Evolutionary conservation across 2,797 vertebrate genomes (phyloP).

Genomic region (Pseudomugil tenellus): DNA sequence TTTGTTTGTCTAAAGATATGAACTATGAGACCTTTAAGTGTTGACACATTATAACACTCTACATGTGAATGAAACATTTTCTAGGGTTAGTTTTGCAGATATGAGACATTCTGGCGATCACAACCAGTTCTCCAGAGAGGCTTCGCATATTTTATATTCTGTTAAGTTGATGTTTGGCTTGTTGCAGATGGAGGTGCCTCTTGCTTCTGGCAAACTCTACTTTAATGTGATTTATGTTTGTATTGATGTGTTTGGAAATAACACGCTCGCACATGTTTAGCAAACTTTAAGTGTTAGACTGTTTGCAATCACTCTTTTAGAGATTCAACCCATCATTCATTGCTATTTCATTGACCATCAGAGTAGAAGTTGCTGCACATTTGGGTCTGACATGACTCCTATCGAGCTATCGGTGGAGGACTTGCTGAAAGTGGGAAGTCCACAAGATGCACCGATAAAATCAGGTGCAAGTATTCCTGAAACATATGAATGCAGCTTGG

Average conservation of each 20-base stretch:
- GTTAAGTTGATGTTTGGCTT: slow-evolving; percentile 31
- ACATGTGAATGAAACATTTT: neutral
- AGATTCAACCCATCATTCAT: slow-evolving; percentile 8
- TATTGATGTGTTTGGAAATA: slow-evolving; percentile 28
- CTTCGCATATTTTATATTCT: slow-evolving; percentile 14
- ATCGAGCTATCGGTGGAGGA: neutral
- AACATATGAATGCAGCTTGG: neutral
- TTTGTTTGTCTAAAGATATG: no score
- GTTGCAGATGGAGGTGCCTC: slow-evolving; percentile 9
- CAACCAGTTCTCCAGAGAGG: neutral
- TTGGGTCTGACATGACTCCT: slow-evolving; percentile 1
- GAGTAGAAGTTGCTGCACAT: slow-evolving; percentile 1
- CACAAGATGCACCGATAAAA: neutral
- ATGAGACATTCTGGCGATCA: neutral
- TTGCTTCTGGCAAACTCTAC: slow-evolving; percentile 13
- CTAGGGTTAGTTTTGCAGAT: neutral
- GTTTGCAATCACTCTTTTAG: slow-evolving; percentile 6
- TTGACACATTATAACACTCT: neutral
- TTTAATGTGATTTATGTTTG: slow-evolving; percentile 41
- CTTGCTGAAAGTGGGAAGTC: slow-evolving; percentile 28
- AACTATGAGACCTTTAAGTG: no score
- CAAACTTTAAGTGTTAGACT: no score
- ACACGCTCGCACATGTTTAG: slow-evolving; percentile 20
- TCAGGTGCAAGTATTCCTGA: neutral
- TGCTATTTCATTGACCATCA: neutral